Percentiles rank a stretch among this genome's conserved stretches.
Conservation (phyloP, 2,888 invertebrate genomes). For the Parthenolecanium corni region DNA sequence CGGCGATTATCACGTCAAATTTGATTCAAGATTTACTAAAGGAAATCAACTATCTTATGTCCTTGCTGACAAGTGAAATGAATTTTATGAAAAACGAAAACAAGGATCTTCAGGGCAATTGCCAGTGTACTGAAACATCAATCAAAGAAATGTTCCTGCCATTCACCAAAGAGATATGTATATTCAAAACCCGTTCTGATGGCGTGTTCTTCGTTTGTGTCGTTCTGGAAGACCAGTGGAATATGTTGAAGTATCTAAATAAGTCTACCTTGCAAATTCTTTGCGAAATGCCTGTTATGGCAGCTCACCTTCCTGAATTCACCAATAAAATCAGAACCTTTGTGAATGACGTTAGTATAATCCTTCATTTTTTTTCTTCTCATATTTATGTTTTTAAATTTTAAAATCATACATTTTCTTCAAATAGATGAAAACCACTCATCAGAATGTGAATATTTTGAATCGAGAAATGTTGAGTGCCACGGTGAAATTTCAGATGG, state of each 20-base stretch:
- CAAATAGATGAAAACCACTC: not conserved
- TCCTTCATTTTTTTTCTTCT: not conserved
- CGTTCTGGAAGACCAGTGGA: constrained; percentile 14
- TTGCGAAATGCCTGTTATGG: not conserved
- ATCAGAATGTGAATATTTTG: constrained; percentile 6
- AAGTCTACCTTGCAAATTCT: constrained; percentile 5
- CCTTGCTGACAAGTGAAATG: constrained; percentile 5
- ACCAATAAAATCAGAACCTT: not conserved
- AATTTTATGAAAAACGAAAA: not conserved
- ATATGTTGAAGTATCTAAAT: constrained; percentile 10
- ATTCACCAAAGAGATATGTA: constrained; percentile 8
- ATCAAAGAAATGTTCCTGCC: not conserved
- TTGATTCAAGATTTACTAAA: constrained; percentile 13
- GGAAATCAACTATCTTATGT: constrained; percentile 16
- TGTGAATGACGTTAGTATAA: constrained; percentile 1
- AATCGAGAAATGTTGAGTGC: constrained; percentile 12
- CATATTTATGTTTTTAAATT: not conserved
- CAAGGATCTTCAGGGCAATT: not conserved
- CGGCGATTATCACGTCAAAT: constrained; percentile 6
- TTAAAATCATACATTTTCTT: not conserved
- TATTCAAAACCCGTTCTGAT: constrained; percentile 6
- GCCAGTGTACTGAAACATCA: not conserved
- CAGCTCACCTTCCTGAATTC: not conserved
- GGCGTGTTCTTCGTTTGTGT: constrained; percentile 11
- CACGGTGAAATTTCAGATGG: constrained; percentile 18